A percentile compares a stretch with the other conserved stretches of the same genome.
Evolutionary conservation across 2,113 vertebrate species (phyloP).

Genomic region (Odontesthes bonariensis): DNA sequence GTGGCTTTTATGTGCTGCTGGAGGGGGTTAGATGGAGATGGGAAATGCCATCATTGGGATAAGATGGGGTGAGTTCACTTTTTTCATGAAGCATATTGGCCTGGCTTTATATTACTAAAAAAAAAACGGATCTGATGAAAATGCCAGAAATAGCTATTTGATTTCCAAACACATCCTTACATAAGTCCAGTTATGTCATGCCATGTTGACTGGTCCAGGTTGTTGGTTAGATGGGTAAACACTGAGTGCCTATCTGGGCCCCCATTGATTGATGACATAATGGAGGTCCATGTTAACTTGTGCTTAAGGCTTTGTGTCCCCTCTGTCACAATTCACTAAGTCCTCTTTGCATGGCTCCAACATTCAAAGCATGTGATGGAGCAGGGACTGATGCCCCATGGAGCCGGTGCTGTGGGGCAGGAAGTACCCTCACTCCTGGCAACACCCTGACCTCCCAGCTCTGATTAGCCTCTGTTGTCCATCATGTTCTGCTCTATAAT

Average conservation of each 20-base stretch:
- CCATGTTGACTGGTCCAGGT: not conserved
- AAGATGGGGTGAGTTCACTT: too few relatives aligned
- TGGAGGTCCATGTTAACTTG: conserved; percentile 3
- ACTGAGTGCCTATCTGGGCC: not conserved
- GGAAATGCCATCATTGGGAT: too few relatives aligned
- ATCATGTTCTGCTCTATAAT: too few relatives aligned
- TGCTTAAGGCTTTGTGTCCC: not conserved
- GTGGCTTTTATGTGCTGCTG: not conserved
- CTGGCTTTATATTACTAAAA: too few relatives aligned
- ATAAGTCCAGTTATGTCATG: conserved; percentile 53
- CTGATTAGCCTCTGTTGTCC: too few relatives aligned
- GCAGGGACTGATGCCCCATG: not conserved
- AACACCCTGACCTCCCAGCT: too few relatives aligned
- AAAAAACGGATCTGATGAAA: too few relatives aligned
- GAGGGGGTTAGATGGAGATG: not conserved
- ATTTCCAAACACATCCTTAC: conserved; percentile 26
- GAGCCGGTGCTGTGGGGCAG: too few relatives aligned
- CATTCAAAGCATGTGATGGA: conserved; percentile 8
- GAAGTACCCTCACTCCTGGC: too few relatives aligned
- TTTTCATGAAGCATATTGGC: too few relatives aligned
- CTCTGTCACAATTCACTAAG: not conserved
- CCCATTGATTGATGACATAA: conserved; percentile 67
- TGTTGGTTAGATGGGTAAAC: not conserved
- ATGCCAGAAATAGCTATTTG: not conserved
- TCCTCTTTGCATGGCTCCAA: not conserved